Evolutionary conservation across 2,888 invertebrate species (phyloP).

Genomic region (Drosophila prostipennis): DNA sequence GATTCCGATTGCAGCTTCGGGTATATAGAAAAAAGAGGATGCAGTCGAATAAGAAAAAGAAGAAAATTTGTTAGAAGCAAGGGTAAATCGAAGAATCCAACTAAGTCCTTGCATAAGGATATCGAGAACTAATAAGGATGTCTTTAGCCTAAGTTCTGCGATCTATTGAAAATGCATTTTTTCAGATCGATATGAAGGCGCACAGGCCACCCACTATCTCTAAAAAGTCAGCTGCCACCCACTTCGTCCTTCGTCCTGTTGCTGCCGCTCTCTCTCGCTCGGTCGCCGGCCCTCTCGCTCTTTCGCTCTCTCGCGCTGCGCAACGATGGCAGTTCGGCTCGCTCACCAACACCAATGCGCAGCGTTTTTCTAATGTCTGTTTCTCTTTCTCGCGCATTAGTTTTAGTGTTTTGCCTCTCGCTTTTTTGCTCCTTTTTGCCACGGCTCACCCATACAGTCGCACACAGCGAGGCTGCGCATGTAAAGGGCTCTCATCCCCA

Average conservation of each 20-base stretch:
- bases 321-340: constrained; percentile 52
- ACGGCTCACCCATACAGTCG: constrained; percentile 36
- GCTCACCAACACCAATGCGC: constrained; percentile 60
- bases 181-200: constrained; percentile 22
- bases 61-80: neutral
- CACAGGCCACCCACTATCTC: constrained; percentile 17
- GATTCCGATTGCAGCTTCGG: neutral
- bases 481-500: constrained; percentile 58
- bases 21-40: constrained; percentile 21
- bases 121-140: neutral
- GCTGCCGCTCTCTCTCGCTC: constrained; percentile 35
- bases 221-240: constrained; percentile 13
- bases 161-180: constrained; percentile 16
- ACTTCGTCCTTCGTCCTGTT: constrained; percentile 32
- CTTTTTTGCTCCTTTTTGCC: constrained; percentile 79
- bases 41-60: neutral
- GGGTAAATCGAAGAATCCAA: neutral
- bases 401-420: constrained; percentile 82
- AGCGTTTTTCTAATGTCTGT: constrained; percentile 80
- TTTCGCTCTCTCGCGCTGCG: constrained; percentile 41
- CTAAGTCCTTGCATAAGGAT: neutral
- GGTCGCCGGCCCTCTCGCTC: constrained; percentile 30
- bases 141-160: neutral
- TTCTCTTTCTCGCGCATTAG: constrained; percentile 83
- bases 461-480: constrained; percentile 60